A percentile compares a stretch with the other conserved stretches of the same genome.
Evolutionary conservation across 2,888 invertebrate genomes (phyloP).

Genomic region (Cerastis rubricosa): DNA sequence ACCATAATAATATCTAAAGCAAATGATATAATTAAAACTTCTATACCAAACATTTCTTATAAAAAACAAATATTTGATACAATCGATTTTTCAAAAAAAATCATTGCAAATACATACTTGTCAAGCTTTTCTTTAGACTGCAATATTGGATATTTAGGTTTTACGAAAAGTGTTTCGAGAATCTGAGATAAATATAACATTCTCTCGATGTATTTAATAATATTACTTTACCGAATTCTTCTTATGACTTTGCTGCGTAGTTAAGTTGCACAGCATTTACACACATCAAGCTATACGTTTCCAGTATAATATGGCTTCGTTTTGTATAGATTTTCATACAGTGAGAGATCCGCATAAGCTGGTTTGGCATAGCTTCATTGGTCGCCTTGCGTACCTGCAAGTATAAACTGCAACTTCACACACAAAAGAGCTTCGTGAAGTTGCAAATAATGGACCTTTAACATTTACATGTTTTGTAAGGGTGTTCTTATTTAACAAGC

Average conservation of each 20-base stretch:
- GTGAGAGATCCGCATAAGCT: no score
- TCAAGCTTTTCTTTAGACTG: constrained; percentile 19
- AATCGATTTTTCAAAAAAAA: no score
- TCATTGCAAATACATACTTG: constrained; percentile 18
- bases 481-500: no score
- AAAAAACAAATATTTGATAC: constrained; percentile 2
- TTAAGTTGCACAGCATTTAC: background rate
- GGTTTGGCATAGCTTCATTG: no score
- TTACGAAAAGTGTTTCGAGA: constrained; percentile 19
- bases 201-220: constrained; percentile 26
- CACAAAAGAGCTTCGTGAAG: no score
- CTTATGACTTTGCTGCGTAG: constrained; percentile 7
- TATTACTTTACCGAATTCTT: constrained; percentile 17
- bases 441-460: no score
- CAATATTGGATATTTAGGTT: constrained; percentile 41
- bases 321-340: no score
- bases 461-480: no score
- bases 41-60: background rate
- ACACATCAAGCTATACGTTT: no score
- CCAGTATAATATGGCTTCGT: no score
- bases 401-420: no score
- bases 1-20: constrained; percentile 4
- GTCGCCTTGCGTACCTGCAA: no score
- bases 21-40: constrained; percentile 6
- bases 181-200: constrained; percentile 18